Evolutionary conservation across 23 tunicate genomes (phyloP).

Genomic region (Styela clava): DNA sequence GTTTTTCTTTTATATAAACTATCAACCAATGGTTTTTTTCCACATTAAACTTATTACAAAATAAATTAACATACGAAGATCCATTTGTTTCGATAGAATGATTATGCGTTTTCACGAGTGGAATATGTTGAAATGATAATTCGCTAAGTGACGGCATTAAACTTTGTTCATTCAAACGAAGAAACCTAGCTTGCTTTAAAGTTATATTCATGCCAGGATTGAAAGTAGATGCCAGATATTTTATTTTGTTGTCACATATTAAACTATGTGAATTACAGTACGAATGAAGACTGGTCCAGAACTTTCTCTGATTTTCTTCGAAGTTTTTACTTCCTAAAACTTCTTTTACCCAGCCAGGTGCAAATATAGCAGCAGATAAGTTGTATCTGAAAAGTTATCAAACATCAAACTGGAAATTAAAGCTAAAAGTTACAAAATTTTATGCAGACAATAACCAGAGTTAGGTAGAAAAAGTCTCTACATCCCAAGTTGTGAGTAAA

Average conservation of each 20-base stretch:
- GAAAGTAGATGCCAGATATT: neutral
- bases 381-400: slow-evolving; percentile 26
- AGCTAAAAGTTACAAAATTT: too few species aligned
- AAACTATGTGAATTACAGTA: neutral
- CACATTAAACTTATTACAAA: neutral
- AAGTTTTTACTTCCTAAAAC: slow-evolving; percentile 33
- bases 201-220: neutral
- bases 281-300: slow-evolving; percentile 47
- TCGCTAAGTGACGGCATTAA: slow-evolving; percentile 12
- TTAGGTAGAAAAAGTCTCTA: too few species aligned
- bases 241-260: neutral
- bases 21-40: neutral
- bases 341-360: slow-evolving; percentile 95
- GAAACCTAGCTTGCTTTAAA: neutral
- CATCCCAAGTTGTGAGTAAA: too few species aligned
- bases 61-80: neutral
- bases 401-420: too few species aligned
- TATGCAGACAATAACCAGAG: too few species aligned
- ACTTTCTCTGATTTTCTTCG: slow-evolving; percentile 32
- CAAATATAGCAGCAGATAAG: slow-evolving; percentile 74
- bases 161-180: slow-evolving; percentile 36
- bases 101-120: neutral
- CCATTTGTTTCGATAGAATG: neutral
- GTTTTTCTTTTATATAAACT: neutral
- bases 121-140: neutral